A percentile compares a stretch with the other conserved stretches of the same genome.
Conservation (phyloP, 2,113 vertebrate genomes). For the Ascaphus truei region DNA sequence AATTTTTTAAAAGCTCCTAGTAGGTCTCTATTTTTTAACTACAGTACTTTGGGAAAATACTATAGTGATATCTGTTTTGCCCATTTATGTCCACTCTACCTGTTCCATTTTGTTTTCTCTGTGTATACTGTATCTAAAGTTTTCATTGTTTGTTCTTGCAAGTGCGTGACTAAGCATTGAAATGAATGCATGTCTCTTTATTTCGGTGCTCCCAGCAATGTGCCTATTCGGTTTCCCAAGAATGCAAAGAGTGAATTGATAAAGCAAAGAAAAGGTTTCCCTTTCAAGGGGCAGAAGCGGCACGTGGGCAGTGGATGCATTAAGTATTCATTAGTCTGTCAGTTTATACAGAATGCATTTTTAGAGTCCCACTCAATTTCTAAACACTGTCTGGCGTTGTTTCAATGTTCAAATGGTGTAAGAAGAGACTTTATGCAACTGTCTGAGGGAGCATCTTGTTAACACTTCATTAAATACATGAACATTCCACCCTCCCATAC, state of each 20-base stretch:
- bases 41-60: too few species aligned
- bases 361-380: not conserved
- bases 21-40: too few species aligned
- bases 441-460: too few species aligned
- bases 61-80: too few species aligned
- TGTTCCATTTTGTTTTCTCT: too few species aligned
- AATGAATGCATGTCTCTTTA: not conserved
- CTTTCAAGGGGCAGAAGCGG: not conserved
- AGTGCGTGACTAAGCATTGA: not conserved
- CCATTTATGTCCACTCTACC: too few species aligned
- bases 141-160: not conserved
- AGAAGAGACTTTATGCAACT: too few species aligned
- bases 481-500: not conserved
- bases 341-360: not conserved
- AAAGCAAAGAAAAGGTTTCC: not conserved
- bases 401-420: not conserved
- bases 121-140: too few species aligned
- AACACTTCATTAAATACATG: not conserved
- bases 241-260: conserved; percentile 8
- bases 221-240: not conserved
- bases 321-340: not conserved
- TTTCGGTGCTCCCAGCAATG: not conserved
- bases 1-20: too few species aligned
- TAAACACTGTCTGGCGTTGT: not conserved
- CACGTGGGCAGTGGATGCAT: not conserved